phyloP scores from a whole-genome alignment of 92 coral and sea anemone species.

The Paramuricea clavata region DNA sequence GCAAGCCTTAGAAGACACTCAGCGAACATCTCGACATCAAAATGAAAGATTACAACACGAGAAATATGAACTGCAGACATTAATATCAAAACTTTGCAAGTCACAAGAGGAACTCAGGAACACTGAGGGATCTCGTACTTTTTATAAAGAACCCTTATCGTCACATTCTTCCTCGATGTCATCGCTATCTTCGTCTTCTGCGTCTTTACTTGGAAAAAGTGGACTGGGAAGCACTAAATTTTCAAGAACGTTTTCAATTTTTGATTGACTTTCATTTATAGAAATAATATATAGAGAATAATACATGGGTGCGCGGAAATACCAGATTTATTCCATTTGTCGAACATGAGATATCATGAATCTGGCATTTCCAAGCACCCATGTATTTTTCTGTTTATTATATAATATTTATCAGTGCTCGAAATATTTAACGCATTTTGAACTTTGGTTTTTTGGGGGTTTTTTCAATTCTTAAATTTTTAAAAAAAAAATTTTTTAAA shows the following conservation, averaged over 20 bases:
- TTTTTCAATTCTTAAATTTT: no score
- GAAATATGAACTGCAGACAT: slow-evolving; percentile 79
- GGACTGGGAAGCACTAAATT: not conserved
- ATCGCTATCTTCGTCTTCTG: slow-evolving; percentile 1
- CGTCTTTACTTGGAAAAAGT: not conserved
- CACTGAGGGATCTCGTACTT: not conserved
- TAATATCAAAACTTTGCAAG: slow-evolving; percentile 79
- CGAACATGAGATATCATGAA: no score
- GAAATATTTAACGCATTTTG: no score
- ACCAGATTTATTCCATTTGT: no score
- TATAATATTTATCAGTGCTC: no score
- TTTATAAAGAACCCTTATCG: not conserved
- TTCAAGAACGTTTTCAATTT: slow-evolving; percentile 23
- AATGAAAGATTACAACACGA: slow-evolving; percentile 88
- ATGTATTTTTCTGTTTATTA: no score
- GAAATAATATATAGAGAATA: no score
- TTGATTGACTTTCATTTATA: no score
- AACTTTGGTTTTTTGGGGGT: no score
- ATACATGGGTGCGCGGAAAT: no score
- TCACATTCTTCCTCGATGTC: slow-evolving; percentile 21
- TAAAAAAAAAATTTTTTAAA: no score
- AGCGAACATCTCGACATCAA: slow-evolving; percentile 78
- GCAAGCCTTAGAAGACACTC: slow-evolving; percentile 84
- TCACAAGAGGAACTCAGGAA: slow-evolving; percentile 24
- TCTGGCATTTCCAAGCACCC: no score